Evolutionary conservation across 2,113 vertebrate species (phyloP), one percentile per base, ranked within the genome.

Genomic region (Piprites chloris): DNA sequence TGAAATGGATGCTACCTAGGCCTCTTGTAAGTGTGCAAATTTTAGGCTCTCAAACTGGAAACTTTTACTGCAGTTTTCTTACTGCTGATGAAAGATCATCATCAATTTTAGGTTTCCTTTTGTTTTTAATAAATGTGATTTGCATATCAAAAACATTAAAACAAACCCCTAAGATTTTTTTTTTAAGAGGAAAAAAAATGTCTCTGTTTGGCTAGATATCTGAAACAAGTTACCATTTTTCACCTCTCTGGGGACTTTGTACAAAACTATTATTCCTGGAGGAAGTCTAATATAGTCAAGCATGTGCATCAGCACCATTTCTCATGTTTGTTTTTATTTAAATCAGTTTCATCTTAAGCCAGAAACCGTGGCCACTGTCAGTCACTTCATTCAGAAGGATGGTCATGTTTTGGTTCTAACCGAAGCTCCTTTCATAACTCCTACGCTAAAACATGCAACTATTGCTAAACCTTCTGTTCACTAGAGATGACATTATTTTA

Each of bases 401-500:
- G 28, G 56, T 75, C 44, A 68, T 79, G 68, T 81, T 96, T 97
- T 78, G 71, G 68, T 90, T 94, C 66, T 94, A 55, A 85, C 84
- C 50, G 3, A 58, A 92, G 47, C 90, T 63, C 74, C 53, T 83
- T 75, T 83, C 50, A 3, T 59, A 44, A 79, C 69, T 95, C 93
- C 93, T 95, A 50, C 75, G 7, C 69, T 96, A 52, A 96, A 90
- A 85, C 72, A 13, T 95, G 81, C 59, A 5, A 77, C 91, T 95
- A 94, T 97, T 97, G 68, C 84, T 95, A 90, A 97, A 93, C 95
- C 59, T 93, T 97, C 96, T 97, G 97, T 97, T 97, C 94, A 96
- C 97, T 97, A 84, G 98, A 98, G 98, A 98, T 98, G 98, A 96
- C 97, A 75, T 98, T 98, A 98, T 98, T 99, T 99, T 99, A 98